These are phyloP conservation scores for Xiphias gladius DNA, from an alignment of 2,113 vertebrate genomes.

Conservation along the genomic window DNA sequence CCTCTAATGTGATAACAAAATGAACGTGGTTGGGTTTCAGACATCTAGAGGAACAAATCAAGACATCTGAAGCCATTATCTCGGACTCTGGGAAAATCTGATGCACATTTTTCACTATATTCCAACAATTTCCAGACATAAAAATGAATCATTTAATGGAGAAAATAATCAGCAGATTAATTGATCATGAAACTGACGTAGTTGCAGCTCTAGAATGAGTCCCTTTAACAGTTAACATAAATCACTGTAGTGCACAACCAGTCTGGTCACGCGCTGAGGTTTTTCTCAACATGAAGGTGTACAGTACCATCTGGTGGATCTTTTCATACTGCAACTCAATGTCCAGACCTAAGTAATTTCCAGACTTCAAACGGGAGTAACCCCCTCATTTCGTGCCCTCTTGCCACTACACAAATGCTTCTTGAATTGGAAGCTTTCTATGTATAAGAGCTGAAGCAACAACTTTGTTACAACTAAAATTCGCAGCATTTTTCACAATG, in stretches of 20 bases:
- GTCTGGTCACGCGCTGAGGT: not conserved
- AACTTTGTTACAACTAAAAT: not conserved
- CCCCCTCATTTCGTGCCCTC: too few species aligned
- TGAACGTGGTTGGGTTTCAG: not conserved
- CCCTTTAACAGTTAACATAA: not conserved
- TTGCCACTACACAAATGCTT: not conserved
- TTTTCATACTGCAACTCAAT: conserved; percentile 4
- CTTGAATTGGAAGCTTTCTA: not conserved
- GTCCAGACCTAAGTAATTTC: not conserved
- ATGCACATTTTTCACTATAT: not conserved
- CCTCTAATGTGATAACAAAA: not conserved
- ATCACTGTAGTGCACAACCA: not conserved
- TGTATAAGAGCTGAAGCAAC: not conserved
- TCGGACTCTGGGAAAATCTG: not conserved
- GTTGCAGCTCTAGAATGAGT: not conserved
- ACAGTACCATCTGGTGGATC: conserved; percentile 58
- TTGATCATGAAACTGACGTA: not conserved
- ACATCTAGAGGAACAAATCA: not conserved
- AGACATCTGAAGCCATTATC: not conserved
- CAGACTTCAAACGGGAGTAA: not conserved
- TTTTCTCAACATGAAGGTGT: not conserved
- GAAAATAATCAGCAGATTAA: not conserved
- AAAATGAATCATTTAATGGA: too few species aligned
- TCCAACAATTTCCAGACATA: too few species aligned
- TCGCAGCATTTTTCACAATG: not conserved